A percentile compares a stretch with the other conserved stretches of the same genome.
Evolutionary conservation across 2,113 vertebrate genomes (phyloP).

Genomic region (Pedetes capensis): DNA sequence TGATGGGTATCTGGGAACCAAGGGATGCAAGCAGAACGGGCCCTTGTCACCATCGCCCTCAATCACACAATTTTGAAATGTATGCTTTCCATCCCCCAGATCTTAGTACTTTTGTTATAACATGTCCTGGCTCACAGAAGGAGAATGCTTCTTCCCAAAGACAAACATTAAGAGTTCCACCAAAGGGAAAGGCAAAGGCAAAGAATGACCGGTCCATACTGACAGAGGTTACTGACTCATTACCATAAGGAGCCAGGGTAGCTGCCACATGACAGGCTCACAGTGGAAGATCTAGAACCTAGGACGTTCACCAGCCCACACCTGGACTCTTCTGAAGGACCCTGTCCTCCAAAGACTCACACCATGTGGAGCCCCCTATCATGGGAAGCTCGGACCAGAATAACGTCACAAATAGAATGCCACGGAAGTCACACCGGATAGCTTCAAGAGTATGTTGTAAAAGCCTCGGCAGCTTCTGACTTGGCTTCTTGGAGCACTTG

Average conservation of each 20-base stretch:
- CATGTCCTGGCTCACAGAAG: not conserved
- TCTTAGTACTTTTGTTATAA: not conserved
- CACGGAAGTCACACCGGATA: not conserved
- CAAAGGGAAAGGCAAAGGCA: not conserved
- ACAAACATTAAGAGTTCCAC: not conserved
- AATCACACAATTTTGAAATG: not conserved
- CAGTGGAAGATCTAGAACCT: no score
- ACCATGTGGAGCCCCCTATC: not conserved
- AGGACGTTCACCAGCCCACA: no score
- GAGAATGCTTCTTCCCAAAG: not conserved
- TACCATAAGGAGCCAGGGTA: not conserved
- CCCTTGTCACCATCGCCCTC: not conserved
- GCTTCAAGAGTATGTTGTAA: not conserved
- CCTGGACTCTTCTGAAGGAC: no score
- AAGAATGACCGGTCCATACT: not conserved
- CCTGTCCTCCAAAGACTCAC: no score
- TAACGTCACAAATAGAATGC: not conserved
- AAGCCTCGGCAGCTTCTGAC: not conserved
- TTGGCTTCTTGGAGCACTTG: not conserved
- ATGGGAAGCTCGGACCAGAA: not conserved
- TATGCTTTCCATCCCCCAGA: not conserved
- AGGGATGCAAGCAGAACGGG: not conserved
- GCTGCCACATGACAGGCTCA: no score
- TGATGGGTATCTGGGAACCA: not conserved
- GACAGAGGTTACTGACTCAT: not conserved